Evolutionary conservation across 23 tunicate species (phyloP).

Genomic region (Ascidia mentula): DNA sequence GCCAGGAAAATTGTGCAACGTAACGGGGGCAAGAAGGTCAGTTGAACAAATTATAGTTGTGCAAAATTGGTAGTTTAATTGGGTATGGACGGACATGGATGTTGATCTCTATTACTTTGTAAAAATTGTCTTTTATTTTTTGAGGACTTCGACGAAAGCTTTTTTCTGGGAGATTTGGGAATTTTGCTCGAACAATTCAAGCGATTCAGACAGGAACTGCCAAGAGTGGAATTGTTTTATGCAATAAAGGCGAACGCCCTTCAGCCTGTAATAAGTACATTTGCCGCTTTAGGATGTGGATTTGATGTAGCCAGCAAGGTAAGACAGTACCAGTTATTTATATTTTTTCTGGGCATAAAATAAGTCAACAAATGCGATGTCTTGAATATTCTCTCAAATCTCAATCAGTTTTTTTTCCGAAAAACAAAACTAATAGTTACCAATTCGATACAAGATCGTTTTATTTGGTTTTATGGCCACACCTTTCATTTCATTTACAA

Average conservation of each 20-base stretch:
- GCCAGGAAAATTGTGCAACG: neutral
- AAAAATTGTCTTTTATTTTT: neutral
- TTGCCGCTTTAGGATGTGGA: conserved; percentile 9
- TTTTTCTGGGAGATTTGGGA: neutral
- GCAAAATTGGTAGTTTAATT: neutral
- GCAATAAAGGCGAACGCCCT: conserved; percentile 1
- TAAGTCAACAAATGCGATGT: too few species aligned
- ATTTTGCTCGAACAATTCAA: conserved; percentile 1
- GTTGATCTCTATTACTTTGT: neutral
- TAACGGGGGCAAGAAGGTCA: neutral
- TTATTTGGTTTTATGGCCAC: too few species aligned
- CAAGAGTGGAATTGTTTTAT: neutral
- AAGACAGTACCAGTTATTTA: too few species aligned
- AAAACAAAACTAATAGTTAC: too few species aligned
- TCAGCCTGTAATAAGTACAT: neutral
- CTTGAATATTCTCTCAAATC: too few species aligned
- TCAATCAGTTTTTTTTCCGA: too few species aligned
- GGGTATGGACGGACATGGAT: neutral
- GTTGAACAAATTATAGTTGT: neutral
- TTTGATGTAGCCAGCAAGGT: conserved; percentile 5
- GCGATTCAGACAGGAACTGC: neutral
- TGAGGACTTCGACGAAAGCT: conserved; percentile 9
- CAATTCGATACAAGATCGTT: too few species aligned
- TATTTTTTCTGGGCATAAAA: too few species aligned
- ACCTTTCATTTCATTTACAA: too few species aligned